Evolutionary conservation across 2,113 vertebrate genomes (phyloP), one percentile per base, ranked within the genome.

Genomic region (Ameiurus melas): DNA sequence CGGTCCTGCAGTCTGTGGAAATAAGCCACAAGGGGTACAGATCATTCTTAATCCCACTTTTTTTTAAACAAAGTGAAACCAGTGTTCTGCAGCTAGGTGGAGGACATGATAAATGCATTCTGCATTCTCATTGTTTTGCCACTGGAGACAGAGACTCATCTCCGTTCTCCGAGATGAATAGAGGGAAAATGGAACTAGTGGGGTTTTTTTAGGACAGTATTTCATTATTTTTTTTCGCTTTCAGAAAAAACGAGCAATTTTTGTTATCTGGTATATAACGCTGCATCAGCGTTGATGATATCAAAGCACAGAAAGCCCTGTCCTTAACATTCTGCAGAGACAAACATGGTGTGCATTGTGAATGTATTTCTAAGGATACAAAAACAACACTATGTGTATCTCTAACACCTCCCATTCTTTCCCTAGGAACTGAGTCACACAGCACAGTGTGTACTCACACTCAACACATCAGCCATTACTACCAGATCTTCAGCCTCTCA

Each of bases 321-420:
- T 47, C 14, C 22, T 81, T 47, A 27, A 78, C 43, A 53, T 78
- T 55, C 51, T 80, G 27, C 51, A 30, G 30, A 53, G n/a, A 30
- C 51, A 80, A 55, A n/a, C 47, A 51, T 27, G 1, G 20, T 33
- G 36, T 71, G n/a, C 64, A 62, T 77, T 51, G 17, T 53, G 43
- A 36, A 86, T 86, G n/a, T 66, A 86, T 86, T 80, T 86, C 39
- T 47, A 77, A 58, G 22, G 13, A 75, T 57, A 27, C 47, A 36
- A 71, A 57, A 75, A 58, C 68, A 85, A 4, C 33, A 55, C 58
- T 53, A 79, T 64, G 66, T 79, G 53, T 80, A 51, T 86, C 73
- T 53, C 25, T 53, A 53, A 78, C 39, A 79, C 70, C 55, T 33
- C 10, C 39, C 33, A 62, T 58, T 77, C 22, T 86, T 75, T n/a